Evolutionary conservation across 2,113 vertebrate species (phyloP), one percentile per base, ranked within the genome.

Genomic region (Channa argus): DNA sequence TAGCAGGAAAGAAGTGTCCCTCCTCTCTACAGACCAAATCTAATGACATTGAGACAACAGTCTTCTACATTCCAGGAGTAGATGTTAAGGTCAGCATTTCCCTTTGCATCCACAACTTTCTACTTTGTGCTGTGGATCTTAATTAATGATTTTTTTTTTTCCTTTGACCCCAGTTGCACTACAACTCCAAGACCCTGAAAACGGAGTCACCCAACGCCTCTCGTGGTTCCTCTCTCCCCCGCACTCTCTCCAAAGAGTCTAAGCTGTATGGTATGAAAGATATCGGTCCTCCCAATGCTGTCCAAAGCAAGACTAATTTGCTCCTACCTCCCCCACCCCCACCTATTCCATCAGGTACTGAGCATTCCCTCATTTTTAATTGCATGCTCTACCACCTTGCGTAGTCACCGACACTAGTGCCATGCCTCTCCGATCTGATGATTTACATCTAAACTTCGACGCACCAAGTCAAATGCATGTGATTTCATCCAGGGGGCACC

Each of bases 181-280:
- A 99, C 90, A 99, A 99, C 88, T 99, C 98, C 52, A 99, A 99
- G 93, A 99, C 96, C 15, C 92, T 99, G 78, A 99, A 97, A 95
- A 96, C 96, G 0, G 98, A 99, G 66, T 99, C 97, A 0, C 98
- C 98, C 80, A 98, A 96, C 79, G 93, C 96, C 33, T 99, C 98
- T 1, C 95, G 97, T 39, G 98, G 98, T 89, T 99, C 98, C n/a
- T 99, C 98, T 12, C 93, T 99, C 88, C 96, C 97, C 73, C 95
- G 97, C 93, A 97, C 96, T 3, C 93, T 99, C 88, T 99, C 98
- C 89, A 99, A 99, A 96, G 98, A 99, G 91, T 99, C 96, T 83
- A 99, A 98, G 93, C 95, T 99, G 95, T 98, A 95, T 95, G 96
- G 96, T 97, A 98, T 98, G 98, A 97, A 96, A 96, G 98, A 99